phyloP scores from a whole-genome alignment of 2,888 invertebrate species.

The Apamea monoglypha region DNA sequence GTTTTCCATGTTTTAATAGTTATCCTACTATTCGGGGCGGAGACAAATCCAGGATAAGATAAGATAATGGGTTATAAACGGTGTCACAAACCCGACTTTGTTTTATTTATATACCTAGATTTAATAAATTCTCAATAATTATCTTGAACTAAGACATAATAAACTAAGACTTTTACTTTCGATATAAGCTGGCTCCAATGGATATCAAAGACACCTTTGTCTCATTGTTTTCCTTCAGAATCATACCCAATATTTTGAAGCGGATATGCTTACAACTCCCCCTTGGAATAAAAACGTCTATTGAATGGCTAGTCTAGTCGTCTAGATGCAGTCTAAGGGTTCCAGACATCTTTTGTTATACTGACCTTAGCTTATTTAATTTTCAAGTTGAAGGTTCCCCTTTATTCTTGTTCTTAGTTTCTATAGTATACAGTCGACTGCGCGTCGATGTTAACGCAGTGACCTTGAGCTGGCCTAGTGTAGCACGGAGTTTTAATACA shows the following conservation, averaged over 20 bases:
- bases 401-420: slow-evolving; percentile 72
- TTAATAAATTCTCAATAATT: background rate
- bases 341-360: slow-evolving; percentile 76
- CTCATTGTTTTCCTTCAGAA: slow-evolving; percentile 55
- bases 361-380: slow-evolving; percentile 86
- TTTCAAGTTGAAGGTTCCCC: slow-evolving; percentile 88
- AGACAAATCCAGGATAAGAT: background rate
- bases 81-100: background rate
- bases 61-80: background rate
- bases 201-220: slow-evolving; percentile 62
- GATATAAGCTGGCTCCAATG: slow-evolving; percentile 23
- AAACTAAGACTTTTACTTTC: slow-evolving; percentile 58
- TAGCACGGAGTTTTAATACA: background rate
- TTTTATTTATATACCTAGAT: background rate
- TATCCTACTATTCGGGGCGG: background rate
- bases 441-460: background rate
- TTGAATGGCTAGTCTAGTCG: slow-evolving; percentile 80
- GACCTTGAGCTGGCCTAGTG: background rate
- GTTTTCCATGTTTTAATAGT: background rate
- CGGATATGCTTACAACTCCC: slow-evolving; percentile 74
- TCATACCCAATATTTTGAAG: slow-evolving; percentile 61
- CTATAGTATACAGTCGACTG: slow-evolving; percentile 32
- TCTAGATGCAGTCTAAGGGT: slow-evolving; percentile 84
- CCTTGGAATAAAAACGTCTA: slow-evolving; percentile 67
- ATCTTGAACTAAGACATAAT: background rate